Conservation (phyloP, 1,140 invertebrate genomes). For the Drosophila kurseongensis region DNA sequence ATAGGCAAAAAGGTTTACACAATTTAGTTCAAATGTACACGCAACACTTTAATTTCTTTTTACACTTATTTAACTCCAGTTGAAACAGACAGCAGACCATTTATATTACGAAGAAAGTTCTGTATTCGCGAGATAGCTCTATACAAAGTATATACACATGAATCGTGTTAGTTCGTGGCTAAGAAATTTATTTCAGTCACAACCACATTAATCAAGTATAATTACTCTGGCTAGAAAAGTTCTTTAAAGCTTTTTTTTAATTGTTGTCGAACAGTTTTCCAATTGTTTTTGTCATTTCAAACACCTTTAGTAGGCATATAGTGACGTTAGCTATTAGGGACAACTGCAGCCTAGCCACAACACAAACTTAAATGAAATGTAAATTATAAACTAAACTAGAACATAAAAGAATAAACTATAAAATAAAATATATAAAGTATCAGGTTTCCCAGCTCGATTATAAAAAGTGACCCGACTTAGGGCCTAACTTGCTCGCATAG, state of each 20-base stretch:
- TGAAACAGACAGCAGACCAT: constrained; percentile 2
- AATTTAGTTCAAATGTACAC: constrained; percentile 82
- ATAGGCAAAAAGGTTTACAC: constrained; percentile 77
- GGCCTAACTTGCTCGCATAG: constrained; percentile 22
- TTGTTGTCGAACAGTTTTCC: constrained; percentile 15
- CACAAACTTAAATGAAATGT: constrained; percentile 53
- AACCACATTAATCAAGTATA: neutral
- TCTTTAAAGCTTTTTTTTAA: constrained; percentile 15
- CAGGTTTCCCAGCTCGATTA: constrained; percentile 61
- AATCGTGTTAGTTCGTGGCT: neutral
- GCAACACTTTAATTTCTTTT: constrained; percentile 58
- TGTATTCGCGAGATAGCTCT: constrained; percentile 12
- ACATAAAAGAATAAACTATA: constrained; percentile 36
- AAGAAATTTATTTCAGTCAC: neutral
- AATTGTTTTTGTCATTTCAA: constrained; percentile 33
- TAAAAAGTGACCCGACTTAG: constrained; percentile 14
- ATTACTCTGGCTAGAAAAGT: constrained; percentile 5
- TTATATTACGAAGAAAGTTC: constrained; percentile 6
- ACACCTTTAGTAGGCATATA: constrained; percentile 29
- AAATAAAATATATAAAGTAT: constrained; percentile 43
- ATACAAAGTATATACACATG: neutral
- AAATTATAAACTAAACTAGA: constrained; percentile 51
- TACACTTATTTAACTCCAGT: constrained; percentile 32
- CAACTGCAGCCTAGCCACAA: constrained; percentile 37
- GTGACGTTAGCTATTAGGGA: constrained; percentile 40